Conservation (phyloP, 2,797 vertebrate species). For the Jordanella pulchra region DNA sequence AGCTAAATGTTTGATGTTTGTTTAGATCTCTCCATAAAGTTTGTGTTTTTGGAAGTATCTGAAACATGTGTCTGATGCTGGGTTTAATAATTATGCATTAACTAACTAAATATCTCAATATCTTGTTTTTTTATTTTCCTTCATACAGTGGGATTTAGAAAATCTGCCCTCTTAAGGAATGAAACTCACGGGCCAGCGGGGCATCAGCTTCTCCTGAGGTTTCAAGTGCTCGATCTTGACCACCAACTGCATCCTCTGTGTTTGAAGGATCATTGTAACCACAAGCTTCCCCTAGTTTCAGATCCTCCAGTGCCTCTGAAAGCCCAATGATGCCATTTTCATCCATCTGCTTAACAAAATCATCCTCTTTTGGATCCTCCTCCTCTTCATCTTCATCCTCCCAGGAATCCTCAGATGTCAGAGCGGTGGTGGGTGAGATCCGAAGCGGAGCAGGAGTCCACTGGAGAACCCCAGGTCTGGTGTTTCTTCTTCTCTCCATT, state of each 20-base stretch:
- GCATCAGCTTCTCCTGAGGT: conserved; percentile 44
- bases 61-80: too few relatives aligned
- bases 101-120: too few relatives aligned
- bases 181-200: conserved; percentile 53
- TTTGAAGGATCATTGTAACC: neutral
- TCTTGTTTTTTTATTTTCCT: too few relatives aligned
- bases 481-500: conserved; percentile 63
- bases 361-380: conserved; percentile 30
- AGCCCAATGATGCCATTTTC: conserved; percentile 81
- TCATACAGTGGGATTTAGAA: too few relatives aligned
- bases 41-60: too few relatives aligned
- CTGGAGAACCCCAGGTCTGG: conserved; percentile 46
- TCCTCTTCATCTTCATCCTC: conserved; percentile 41
- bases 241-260: conserved; percentile 16
- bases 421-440: conserved; percentile 52
- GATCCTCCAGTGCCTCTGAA: conserved; percentile 42
- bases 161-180: neutral
- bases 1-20: too few relatives aligned
- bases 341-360: conserved; percentile 75
- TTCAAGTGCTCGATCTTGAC: conserved; percentile 25
- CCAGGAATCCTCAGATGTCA: conserved; percentile 55
- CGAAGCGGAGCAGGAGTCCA: conserved; percentile 68
- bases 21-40: too few relatives aligned
- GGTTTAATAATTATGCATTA: too few relatives aligned
- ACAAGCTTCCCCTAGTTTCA: conserved; percentile 26